phyloP scores from a whole-genome alignment of 2,797 vertebrate species.

The Siniperca obscura region DNA sequence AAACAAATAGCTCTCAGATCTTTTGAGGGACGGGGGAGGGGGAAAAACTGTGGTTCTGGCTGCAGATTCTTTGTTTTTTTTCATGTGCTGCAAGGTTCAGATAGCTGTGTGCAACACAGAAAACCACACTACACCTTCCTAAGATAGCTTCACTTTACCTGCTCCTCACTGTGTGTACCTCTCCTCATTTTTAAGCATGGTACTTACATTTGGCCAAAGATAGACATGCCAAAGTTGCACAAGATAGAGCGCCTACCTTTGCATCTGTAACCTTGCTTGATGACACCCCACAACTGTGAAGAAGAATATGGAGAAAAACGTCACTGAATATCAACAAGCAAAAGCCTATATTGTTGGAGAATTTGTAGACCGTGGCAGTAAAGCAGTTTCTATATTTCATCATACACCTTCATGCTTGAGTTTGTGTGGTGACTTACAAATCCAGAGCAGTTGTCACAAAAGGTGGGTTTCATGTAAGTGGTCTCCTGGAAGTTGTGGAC shows the following conservation, averaged over 20 bases:
- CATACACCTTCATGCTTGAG: neutral
- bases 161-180: conserved; percentile 47
- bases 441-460: conserved; percentile 98
- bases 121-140: conserved; percentile 68
- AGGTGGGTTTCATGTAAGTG: conserved; percentile 96
- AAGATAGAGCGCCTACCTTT: conserved; percentile 85
- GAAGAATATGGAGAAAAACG: conserved; percentile 34
- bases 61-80: conserved; percentile 60
- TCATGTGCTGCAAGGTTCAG: conserved; percentile 69
- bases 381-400: neutral
- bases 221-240: neutral
- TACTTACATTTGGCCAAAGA: conserved; percentile 34
- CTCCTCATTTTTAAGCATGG: neutral
- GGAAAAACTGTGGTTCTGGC: conserved; percentile 65
- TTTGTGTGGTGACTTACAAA: conserved; percentile 88
- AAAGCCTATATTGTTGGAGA: neutral
- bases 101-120: conserved; percentile 62
- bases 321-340: neutral
- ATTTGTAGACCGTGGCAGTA: neutral
- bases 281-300: conserved; percentile 93
- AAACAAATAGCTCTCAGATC: conserved; percentile 67
- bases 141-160: conserved; percentile 55
- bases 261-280: conserved; percentile 97
- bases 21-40: conserved; percentile 64
- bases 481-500: conserved; percentile 97